Percentiles rank a stretch among this genome's conserved stretches.
These are phyloP conservation scores for Crambe crambe DNA, from an alignment of 37 sponge, comb jelly and placozoan species.

Conservation along the genomic window DNA sequence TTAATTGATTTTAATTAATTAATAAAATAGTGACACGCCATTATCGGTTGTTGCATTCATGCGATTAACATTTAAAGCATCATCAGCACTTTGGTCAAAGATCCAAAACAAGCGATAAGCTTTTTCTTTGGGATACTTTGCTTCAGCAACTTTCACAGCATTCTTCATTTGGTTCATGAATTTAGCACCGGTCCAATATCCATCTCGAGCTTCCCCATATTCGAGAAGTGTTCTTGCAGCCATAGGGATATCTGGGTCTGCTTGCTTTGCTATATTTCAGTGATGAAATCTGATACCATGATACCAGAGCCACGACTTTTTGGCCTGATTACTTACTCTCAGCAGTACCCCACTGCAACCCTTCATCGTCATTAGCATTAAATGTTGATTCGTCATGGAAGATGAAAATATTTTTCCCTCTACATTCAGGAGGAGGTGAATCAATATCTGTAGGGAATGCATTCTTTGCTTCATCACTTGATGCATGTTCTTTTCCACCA, in stretches of 20 bases:
- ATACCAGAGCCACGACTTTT: slow-evolving; percentile 49
- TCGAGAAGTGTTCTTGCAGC: neutral
- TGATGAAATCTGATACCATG: slow-evolving; percentile 33
- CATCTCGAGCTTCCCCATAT: slow-evolving; percentile 1
- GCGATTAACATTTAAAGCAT: neutral
- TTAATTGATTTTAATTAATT: no score
- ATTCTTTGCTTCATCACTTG: slow-evolving; percentile 6
- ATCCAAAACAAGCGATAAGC: neutral
- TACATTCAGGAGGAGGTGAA: neutral
- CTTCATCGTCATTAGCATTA: slow-evolving; percentile 16
- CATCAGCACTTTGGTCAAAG: neutral
- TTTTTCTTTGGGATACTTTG: neutral
- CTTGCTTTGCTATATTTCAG: neutral
- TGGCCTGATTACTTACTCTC: slow-evolving; percentile 10
- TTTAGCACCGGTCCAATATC: neutral
- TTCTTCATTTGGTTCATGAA: neutral
- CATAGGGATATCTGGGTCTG: neutral
- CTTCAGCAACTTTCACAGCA: neutral
- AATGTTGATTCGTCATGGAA: slow-evolving; percentile 42
- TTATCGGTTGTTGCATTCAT: neutral
- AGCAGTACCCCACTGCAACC: neutral
- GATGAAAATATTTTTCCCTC: slow-evolving; percentile 19
- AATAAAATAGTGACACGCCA: no score
- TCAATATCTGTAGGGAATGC: neutral
- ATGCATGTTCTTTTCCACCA: slow-evolving; percentile 7